A percentile compares a stretch with the other conserved stretches of the same genome.
Conservation (phyloP, 1,140 invertebrate genomes). For the Acyrthosiphon pisum region DNA sequence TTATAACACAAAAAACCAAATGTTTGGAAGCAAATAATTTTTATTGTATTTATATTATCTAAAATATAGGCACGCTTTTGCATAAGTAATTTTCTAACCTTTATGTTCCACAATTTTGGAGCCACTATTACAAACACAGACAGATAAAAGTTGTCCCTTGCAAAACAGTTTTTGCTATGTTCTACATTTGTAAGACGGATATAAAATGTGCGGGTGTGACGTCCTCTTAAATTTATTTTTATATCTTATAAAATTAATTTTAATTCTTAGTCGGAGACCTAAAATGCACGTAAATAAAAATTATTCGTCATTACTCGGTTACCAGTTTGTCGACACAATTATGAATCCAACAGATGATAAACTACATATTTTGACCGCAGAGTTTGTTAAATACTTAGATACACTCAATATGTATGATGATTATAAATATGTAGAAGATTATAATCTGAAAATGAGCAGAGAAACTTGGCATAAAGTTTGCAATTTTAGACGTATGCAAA, state of each 20-base stretch:
- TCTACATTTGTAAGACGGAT: too few relatives aligned
- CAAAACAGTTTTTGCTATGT: too few relatives aligned
- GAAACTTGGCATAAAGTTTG: constrained; percentile 38
- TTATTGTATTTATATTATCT: too few relatives aligned
- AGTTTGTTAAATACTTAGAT: constrained; percentile 34
- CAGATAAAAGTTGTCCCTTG: too few relatives aligned
- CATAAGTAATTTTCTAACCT: too few relatives aligned
- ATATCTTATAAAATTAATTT: neutral
- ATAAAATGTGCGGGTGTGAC: too few relatives aligned
- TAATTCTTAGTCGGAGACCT: constrained; percentile 30
- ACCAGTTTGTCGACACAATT: constrained; percentile 36
- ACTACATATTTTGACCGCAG: neutral
- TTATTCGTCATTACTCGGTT: constrained; percentile 31
- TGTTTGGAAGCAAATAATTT: too few relatives aligned
- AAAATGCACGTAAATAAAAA: neutral
- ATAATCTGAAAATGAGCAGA: constrained; percentile 25
- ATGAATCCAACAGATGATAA: neutral
- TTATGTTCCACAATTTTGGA: too few relatives aligned
- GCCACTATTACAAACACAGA: too few relatives aligned
- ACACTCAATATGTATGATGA: constrained; percentile 8
- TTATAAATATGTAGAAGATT: constrained; percentile 36
- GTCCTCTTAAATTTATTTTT: neutral
- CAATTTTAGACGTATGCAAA: constrained; percentile 38
- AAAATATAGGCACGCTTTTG: too few relatives aligned
- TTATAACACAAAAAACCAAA: too few relatives aligned